phyloP scores from a whole-genome alignment of 2,113 vertebrate species.

The Onychorhynchus coronatus region DNA sequence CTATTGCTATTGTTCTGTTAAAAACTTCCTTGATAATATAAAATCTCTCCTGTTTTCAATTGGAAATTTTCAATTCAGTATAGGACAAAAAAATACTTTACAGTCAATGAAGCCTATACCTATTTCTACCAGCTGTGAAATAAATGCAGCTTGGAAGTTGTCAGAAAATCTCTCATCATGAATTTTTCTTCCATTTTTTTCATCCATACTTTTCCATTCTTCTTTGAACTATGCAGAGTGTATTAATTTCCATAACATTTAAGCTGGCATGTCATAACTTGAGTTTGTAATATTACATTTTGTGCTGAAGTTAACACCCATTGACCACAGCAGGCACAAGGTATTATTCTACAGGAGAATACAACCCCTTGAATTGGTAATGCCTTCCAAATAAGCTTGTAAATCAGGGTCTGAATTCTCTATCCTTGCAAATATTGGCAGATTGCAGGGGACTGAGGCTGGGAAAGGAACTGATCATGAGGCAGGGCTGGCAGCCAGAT shows the following conservation, averaged over 20 bases:
- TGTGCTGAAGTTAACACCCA: neutral
- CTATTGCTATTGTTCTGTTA: neutral
- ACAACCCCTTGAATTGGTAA: neutral
- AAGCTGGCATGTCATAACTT: neutral
- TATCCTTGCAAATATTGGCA: neutral
- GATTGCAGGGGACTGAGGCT: neutral
- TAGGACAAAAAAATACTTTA: neutral
- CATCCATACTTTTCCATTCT: neutral
- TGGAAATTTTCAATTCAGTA: constrained; percentile 6
- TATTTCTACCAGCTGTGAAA: constrained; percentile 29
- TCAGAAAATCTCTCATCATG: neutral
- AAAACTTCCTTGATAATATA: neutral
- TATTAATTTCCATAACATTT: neutral
- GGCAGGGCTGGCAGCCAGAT: neutral
- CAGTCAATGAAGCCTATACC: neutral
- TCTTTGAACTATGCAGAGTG: neutral
- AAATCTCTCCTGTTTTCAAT: constrained; percentile 4
- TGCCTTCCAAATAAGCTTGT: neutral
- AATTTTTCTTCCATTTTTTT: neutral
- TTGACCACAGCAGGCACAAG: neutral
- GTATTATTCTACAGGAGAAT: neutral
- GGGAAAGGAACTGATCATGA: neutral
- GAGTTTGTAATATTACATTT: neutral
- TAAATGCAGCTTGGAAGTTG: neutral
- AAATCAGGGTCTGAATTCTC: neutral